A percentile compares a stretch with the other conserved stretches of the same genome.
Conservation (phyloP, 2,113 vertebrate species). For the Zosterops borbonicus region DNA sequence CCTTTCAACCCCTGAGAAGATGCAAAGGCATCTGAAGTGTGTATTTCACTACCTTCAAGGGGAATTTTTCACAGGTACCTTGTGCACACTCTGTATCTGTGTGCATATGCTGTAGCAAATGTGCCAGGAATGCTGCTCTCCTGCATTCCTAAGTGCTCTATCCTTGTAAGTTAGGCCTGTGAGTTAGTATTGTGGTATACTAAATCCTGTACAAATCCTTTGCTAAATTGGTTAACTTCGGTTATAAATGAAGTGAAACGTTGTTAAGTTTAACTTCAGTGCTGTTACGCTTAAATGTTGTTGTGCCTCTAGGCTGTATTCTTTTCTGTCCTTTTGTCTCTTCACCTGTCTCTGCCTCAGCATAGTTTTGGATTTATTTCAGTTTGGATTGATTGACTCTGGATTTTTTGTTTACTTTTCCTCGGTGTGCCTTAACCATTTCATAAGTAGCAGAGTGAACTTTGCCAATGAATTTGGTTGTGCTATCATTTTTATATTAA, state of each 20-base stretch:
- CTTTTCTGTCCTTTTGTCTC: background rate
- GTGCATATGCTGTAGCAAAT: background rate
- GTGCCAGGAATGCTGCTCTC: background rate
- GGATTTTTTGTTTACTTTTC: background rate
- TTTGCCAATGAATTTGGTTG: background rate
- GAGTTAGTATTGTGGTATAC: background rate
- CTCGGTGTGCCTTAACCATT: background rate
- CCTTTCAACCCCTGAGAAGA: background rate
- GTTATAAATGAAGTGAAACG: background rate
- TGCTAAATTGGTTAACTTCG: background rate
- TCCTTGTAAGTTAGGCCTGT: background rate
- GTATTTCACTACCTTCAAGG: background rate
- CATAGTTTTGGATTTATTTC: background rate
- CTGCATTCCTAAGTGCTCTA: background rate
- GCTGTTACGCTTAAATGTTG: background rate
- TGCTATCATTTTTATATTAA: fast-evolving
- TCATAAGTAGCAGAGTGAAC: background rate
- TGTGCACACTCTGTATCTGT: background rate
- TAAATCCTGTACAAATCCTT: background rate
- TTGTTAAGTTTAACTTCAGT: background rate
- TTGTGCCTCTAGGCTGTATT: background rate
- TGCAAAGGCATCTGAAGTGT: background rate
- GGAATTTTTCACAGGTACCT: background rate
- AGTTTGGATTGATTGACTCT: background rate
- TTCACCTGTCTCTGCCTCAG: background rate